phyloP scores from a whole-genome alignment of 2,888 invertebrate species.

The Rhodophaea formosa region DNA sequence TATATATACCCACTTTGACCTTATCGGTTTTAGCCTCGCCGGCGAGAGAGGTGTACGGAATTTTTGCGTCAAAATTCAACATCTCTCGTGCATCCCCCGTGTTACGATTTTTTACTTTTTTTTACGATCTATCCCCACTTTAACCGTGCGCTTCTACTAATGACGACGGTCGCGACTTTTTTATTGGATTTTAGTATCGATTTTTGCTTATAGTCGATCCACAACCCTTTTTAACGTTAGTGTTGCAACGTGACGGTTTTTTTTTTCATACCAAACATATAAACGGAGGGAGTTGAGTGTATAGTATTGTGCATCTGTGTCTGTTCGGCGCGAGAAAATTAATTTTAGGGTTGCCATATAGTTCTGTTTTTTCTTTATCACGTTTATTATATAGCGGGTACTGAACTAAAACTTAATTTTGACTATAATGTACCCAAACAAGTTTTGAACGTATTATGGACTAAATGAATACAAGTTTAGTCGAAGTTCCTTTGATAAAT shows the following conservation, averaged over 20 bases:
- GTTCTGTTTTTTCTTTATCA: background rate
- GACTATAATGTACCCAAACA: too few species aligned
- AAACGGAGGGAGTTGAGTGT: constrained; percentile 68
- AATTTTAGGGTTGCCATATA: constrained; percentile 44
- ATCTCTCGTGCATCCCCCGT: constrained; percentile 78
- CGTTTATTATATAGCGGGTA: background rate
- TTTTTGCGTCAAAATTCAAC: constrained; percentile 30
- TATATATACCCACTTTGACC: too few species aligned
- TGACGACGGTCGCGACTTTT: constrained; percentile 61
- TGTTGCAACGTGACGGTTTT: constrained; percentile 69
- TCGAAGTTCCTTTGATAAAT: too few species aligned
- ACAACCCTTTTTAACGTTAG: constrained; percentile 67
- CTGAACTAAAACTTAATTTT: too few species aligned
- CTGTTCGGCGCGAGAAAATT: constrained; percentile 59
- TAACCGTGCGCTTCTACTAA: constrained; percentile 79
- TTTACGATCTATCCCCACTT: constrained; percentile 39
- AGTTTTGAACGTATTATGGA: too few species aligned
- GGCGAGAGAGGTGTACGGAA: constrained; percentile 63
- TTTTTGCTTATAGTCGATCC: constrained; percentile 68
- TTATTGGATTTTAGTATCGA: constrained; percentile 39
- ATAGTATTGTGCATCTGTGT: constrained; percentile 78
- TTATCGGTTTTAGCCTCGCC: constrained; percentile 42
- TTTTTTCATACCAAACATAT: constrained; percentile 32
- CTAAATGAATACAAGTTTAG: too few species aligned
- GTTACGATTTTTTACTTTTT: constrained; percentile 42